Evolutionary conservation across 2,113 vertebrate genomes (phyloP), one percentile per base, ranked within the genome.

Genomic region (Oophaga pumilio): DNA sequence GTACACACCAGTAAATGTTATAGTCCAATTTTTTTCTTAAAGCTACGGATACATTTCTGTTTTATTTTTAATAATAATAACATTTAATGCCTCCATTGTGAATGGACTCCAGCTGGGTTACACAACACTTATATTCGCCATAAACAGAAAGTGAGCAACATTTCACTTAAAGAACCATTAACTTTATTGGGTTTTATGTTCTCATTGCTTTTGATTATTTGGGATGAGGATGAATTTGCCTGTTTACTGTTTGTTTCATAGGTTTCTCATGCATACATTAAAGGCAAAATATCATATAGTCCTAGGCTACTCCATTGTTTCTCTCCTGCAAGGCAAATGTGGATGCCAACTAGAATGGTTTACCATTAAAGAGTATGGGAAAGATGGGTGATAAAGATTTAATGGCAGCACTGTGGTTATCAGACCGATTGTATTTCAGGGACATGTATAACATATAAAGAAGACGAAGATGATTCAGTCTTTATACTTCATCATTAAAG

Each of bases 1-100:
- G n/a, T 73, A 84, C 64, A 28, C 82, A 12, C 66, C 50, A 71
- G 66, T 84, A 56, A 73, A 71, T 84, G 52, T 56, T 56, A 73
- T 84, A 20, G 57, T 6, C 64, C 43, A 17, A n/a, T 69, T 69
- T 69, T 49, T 68, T 84, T 82, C 59, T 73, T 71, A 71, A 84
- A 71, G 64, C 66, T 84, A 33, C 33, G 79, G 43, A 64, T 82
- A 66, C 59, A 82, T 82, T 81, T 66, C 43, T 62, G 80, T 82
- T 82, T 66, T 24, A 82, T 82, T 68, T 82, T 68, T 82, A 66
- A 82, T 82, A 82, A 82, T 82, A 68, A 82, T 82, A 73, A 73
- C 69, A 49, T 49, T 82, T 68, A 82, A 68, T 64, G 80, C 62
- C 62, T 20, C 80, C 49, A 14, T 82, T n/a, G 62, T 68, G 80